Evolutionary conservation across 2,888 invertebrate species (phyloP), one percentile per base, ranked within the genome.

Genomic region (Tenthredo amoena): DNA sequence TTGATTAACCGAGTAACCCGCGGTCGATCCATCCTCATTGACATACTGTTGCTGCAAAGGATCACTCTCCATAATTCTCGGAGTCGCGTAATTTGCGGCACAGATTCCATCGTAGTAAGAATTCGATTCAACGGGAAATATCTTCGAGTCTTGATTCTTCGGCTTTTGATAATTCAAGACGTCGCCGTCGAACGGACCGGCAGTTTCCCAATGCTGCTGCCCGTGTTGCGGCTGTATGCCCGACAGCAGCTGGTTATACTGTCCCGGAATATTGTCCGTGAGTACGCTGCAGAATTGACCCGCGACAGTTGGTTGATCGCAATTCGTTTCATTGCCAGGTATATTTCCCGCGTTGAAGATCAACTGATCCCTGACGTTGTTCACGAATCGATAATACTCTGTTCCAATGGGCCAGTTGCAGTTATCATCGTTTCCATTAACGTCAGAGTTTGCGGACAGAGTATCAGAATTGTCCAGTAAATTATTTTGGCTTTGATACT

Each of bases 381-480:
- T 88, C 0, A 90, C n/a, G 15, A 89, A 43, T 26, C 87, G 86
- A 47, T 89, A 91, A 47, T 89, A 90, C 5, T 89, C 88, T 2
- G 55, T 71, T 9, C 43, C 79, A 31, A 58, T 55, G 26, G 87
- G 43, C 85, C 85, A 85, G 72, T 76, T 76, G 18, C 47, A 47
- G 47, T 81, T 81, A 10, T 90, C 89, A 18, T 91, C 91, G 15
- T 90, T 90, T 4, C 88, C 90, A 50, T 89, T 88, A 18, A 86
- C 89, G 3, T 93, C 92, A 0, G 93, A 93, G 58, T 92, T 91
- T 1, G 93, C 93, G 0, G 93, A 91, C 47, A 93, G 85, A 0
- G 93, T 93, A 55, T 93, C 93, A 0, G 93, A 93, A 88, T 92
- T 91, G 68, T 93, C 91, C 40, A 91, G 76, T 3, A 90, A 62